Percentiles rank a stretch among this genome's conserved stretches.
Evolutionary conservation across 1,140 invertebrate species (phyloP).

Genomic region (Cepaea nemoralis): DNA sequence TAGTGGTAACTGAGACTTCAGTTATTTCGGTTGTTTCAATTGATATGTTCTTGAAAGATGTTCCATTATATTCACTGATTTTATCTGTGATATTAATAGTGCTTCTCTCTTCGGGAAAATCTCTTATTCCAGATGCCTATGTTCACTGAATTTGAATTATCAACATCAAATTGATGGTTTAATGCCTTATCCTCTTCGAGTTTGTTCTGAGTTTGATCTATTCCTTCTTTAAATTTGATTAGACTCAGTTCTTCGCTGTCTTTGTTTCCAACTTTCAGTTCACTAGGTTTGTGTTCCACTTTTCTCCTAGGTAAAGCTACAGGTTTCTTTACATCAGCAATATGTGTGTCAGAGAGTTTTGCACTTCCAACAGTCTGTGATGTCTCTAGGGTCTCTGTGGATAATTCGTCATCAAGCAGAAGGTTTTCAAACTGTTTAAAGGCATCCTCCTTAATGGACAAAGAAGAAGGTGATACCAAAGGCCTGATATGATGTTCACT

Average conservation of each 20-base stretch:
- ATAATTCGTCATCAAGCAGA: constrained; percentile 8
- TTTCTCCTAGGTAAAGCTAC: neutral
- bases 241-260: neutral
- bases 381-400: neutral
- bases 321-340: constrained; percentile 5
- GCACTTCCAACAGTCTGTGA: neutral
- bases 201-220: too few relatives aligned
- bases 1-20: neutral
- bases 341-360: neutral
- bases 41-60: neutral
- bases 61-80: too few relatives aligned
- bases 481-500: constrained; percentile 22
- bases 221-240: neutral
- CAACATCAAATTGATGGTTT: too few relatives aligned
- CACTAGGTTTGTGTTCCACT: neutral
- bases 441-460: neutral
- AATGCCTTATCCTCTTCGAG: too few relatives aligned
- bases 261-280: neutral
- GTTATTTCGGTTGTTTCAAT: neutral
- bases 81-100: too few relatives aligned
- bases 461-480: constrained; percentile 8
- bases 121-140: too few relatives aligned
- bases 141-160: too few relatives aligned
- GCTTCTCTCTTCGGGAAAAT: too few relatives aligned
- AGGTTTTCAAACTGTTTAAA: constrained; percentile 46